Evolutionary conservation across 2,113 vertebrate genomes (phyloP), one percentile per base, ranked within the genome.

Genomic region (Cottus gobio): DNA sequence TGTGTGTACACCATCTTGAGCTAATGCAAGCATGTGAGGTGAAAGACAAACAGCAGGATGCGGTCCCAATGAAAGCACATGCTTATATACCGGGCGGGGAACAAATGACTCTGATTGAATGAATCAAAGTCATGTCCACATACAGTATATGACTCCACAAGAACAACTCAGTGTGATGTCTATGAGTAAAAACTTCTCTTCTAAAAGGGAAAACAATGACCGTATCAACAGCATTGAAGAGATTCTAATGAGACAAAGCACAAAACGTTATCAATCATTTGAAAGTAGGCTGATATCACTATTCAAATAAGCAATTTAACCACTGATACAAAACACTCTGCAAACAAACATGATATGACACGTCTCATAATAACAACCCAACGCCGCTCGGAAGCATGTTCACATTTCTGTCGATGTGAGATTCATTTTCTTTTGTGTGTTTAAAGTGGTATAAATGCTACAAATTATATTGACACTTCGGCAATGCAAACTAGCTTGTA

Each of bases 81-180:
- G 67, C 78, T 72, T 81, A 89, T 90, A 76, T 31, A 61, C 60
- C 31, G 1, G 44, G 46, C 58, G 58, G 71, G 24, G 34, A 71
- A 77, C 52, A 85, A 83, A 87, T 79, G 44, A 69, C n/a, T 83
- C 48, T 63, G 54, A 66, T 79, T 84, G 82, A 78, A 89, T 82
- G 82, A 78, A 90, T 86, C 69, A 77, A 71, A 88, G 63, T 66
- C 71, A 79, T 30, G 56, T 79, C 76, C 57, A 63, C 52, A 70
- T 28, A n/a, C n/a, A n/a, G n/a, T n/a, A 64, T 68, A 73, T 56
- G 75, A 85, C 18, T 60, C 73, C 58, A 72, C 18, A 57, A 54
- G 74, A 28, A 76, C 46, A 72, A 58, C 16, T 26, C 37, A 64
- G 66, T 31, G 9, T 22, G 30, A 77, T 61, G n/a, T 70, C 50